These are phyloP conservation scores for Melanotaenia boesemani DNA, from an alignment of 2,797 vertebrate species.

Conservation along the genomic window DNA sequence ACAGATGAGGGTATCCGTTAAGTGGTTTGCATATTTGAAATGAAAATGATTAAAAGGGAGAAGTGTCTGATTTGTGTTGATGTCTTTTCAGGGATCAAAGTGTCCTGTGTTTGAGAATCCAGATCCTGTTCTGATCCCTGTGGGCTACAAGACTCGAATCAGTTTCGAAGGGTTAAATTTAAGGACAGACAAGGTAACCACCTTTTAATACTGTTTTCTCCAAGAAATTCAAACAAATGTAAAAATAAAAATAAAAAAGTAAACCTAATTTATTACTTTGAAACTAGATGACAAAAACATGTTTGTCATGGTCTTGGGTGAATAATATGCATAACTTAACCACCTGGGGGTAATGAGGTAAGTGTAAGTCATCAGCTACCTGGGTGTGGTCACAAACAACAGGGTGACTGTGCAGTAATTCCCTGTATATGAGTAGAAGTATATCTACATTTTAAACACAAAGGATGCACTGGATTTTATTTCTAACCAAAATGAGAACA, in stretches of 20 bases:
- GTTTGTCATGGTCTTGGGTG: not conserved
- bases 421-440: not conserved
- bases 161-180: conserved; percentile 84
- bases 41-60: conserved; percentile 40
- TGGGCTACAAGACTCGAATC: conserved; percentile 80
- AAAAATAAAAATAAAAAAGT: no score
- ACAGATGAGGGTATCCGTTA: conserved; percentile 61
- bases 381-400: not conserved
- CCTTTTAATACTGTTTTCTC: not conserved
- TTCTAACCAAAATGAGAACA: conserved; percentile 12
- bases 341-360: not conserved
- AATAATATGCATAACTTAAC: not conserved
- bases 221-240: not conserved
- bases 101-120: conserved; percentile 87
- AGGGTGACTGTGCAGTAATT: not conserved
- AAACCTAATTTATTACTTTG: not conserved
- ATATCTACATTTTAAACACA: not conserved
- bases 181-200: conserved; percentile 72
- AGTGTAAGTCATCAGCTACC: not conserved
- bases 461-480: not conserved
- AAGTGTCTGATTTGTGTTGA: conserved; percentile 44
- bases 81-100: conserved; percentile 69
- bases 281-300: not conserved
- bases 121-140: conserved; percentile 81
- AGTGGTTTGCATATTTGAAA: conserved; percentile 66